Evolutionary conservation across 2,113 vertebrate genomes (phyloP).

Genomic region (Casuarius casuarius): DNA sequence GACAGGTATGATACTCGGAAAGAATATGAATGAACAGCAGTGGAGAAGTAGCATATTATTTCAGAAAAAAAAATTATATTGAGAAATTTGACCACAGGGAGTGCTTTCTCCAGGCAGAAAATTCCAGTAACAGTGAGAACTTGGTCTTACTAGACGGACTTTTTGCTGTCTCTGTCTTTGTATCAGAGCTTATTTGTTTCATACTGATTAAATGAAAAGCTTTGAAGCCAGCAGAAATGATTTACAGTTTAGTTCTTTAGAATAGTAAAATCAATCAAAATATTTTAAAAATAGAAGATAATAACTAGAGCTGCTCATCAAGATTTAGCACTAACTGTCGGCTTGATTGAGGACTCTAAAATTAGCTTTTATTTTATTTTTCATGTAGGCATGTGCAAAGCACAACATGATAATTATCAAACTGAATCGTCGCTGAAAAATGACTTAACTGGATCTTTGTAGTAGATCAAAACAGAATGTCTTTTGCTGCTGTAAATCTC

Average conservation of each 20-base stretch:
- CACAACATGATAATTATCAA: constrained; percentile 11
- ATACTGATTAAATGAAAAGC: constrained; percentile 30
- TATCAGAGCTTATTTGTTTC: constrained; percentile 34
- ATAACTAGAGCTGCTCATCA: constrained; percentile 44
- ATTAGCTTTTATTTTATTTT: constrained; percentile 58
- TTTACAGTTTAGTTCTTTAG: constrained; percentile 54
- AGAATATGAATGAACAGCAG: not conserved
- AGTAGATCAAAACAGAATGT: not conserved
- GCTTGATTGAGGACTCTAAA: constrained; percentile 40
- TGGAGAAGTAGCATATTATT: not conserved
- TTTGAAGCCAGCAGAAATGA: constrained; percentile 50
- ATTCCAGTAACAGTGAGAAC: not conserved
- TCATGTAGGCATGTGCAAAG: constrained; percentile 31
- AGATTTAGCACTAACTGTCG: constrained; percentile 42
- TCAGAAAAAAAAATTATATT: not conserved
- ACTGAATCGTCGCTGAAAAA: constrained; percentile 34
- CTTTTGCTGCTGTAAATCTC: constrained; percentile 1
- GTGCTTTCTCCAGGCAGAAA: not conserved
- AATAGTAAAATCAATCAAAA: constrained; percentile 67
- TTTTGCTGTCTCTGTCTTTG: not conserved
- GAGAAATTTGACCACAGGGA: not conserved
- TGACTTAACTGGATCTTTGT: not conserved
- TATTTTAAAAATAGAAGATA: constrained; percentile 67
- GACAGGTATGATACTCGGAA: not conserved
- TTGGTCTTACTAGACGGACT: not conserved